A percentile compares a stretch with the other conserved stretches of the same genome.
Evolutionary conservation across 2,113 vertebrate genomes (phyloP).

Genomic region (Peucedramus taeniatus): DNA sequence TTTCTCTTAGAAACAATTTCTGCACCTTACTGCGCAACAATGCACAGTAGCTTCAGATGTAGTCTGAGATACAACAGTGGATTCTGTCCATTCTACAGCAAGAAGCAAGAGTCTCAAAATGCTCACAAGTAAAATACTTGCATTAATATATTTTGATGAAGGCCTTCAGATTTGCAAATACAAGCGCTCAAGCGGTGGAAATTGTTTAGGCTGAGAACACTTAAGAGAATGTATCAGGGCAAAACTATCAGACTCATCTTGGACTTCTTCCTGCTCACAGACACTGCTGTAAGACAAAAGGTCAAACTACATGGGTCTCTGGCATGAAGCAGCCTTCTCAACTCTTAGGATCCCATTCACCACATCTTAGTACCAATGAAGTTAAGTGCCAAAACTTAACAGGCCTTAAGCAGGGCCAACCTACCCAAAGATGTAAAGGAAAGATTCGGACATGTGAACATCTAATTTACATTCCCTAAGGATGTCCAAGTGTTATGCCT

Average conservation of each 20-base stretch:
- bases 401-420: not conserved
- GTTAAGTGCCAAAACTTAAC: not conserved
- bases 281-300: not conserved
- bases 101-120: not conserved
- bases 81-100: not conserved
- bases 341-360: not conserved
- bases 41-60: not conserved
- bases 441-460: rapidly evolving
- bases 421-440: not conserved
- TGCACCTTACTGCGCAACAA: not conserved
- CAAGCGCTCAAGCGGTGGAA: not conserved
- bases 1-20: not conserved
- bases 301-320: not conserved
- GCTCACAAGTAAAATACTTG: not conserved
- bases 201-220: not conserved
- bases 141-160: not conserved
- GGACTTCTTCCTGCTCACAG: not conserved
- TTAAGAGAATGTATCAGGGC: not conserved
- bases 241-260: not conserved
- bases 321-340: not conserved
- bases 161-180: not conserved
- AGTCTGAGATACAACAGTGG: not conserved
- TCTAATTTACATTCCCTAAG: not conserved
- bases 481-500: not conserved
- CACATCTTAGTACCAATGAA: not conserved